Percentiles rank a stretch among this genome's conserved stretches.
phyloP scores from a whole-genome alignment of 1,140 invertebrate species.

The Battus philenor region DNA sequence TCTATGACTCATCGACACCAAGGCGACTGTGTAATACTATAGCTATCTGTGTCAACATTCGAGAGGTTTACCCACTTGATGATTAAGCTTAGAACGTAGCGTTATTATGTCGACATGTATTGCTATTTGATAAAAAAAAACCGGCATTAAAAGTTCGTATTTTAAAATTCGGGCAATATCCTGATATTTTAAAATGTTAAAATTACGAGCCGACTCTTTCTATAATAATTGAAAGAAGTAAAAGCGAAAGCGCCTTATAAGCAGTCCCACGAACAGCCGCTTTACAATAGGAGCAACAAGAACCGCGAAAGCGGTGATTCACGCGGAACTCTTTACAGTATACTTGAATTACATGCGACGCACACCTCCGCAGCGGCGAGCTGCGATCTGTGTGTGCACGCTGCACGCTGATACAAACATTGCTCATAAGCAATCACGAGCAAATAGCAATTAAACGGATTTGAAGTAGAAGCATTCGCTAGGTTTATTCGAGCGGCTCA shows the following conservation, averaged over 20 bases:
- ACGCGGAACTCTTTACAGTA: conserved; percentile 28
- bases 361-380: conserved; percentile 20
- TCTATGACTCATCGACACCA: conserved; percentile 58
- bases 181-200: too few species aligned
- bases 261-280: conserved; percentile 6
- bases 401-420: conserved; percentile 9
- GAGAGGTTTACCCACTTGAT: conserved; percentile 7
- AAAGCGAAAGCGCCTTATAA: conserved; percentile 17
- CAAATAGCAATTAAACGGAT: conserved; percentile 13
- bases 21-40: conserved; percentile 35
- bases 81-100: too few species aligned
- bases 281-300: conserved; percentile 15
- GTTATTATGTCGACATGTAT: too few species aligned
- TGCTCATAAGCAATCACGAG: conserved; percentile 8
- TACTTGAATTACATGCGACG: conserved; percentile 25
- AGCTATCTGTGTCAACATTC: conserved; percentile 17
- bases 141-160: too few species aligned
- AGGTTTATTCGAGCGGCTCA: conserved; percentile 15
- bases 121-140: too few species aligned
- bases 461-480: conserved; percentile 13
- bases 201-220: too few species aligned
- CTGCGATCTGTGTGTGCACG: neutral
- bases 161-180: too few species aligned
- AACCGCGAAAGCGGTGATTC: conserved; percentile 50
- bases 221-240: conserved; percentile 6